Base-by-base conservation (phyloP, 2,113 vertebrate genomes). In the Sphaerodactylus townsendi region DNA sequence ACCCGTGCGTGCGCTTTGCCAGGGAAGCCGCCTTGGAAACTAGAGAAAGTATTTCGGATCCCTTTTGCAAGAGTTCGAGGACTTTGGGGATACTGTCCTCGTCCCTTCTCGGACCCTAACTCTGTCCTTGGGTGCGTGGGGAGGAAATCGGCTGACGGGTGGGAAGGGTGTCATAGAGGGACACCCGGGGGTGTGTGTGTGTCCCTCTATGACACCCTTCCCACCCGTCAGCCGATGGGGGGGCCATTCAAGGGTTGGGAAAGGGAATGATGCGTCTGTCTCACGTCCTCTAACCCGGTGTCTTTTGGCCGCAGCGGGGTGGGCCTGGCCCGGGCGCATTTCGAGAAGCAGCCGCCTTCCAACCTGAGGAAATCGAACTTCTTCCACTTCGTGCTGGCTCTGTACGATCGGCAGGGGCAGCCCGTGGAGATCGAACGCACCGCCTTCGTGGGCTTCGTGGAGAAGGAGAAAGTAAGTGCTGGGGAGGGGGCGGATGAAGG, bases 311-410 rank as follows among this genome's bases (percentile, higher is more conserved):
- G 93, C 97, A 99, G 98, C 92, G 98, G 98, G 94, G 98, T 99
- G 95, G 98, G 98, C 92, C 97, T 99, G 95, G 98, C 98, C 95
- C 97, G 98, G 95, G 98, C 98, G 90, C 98, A 99, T 96, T 99
- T 99, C 94, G 98, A 99, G 97, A 99, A 99, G 96, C 98, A 99
- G 95, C 98, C 98, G 87, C 98, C 98, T 82, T 98, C 98, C 94
- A 99, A 99, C 94, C 97, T 99, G 91, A 96, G 98, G 83, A 99
- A 99, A 95, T 99, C 98, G 96, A 99, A 99, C 97, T 99, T 99
- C 96, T 99, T 99, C 97, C 98, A 99, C 97, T 99, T 99, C 95
- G 98, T 99, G 89, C 94, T 99, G 96, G 98, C 98, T 82, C 96
- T 99, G 79, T 99, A 99, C 92, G 98, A 99, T 97, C 96, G 98